These are phyloP conservation scores for Cetonia aurata DNA, from an alignment of 2,888 invertebrate species.

Conservation along the genomic window DNA sequence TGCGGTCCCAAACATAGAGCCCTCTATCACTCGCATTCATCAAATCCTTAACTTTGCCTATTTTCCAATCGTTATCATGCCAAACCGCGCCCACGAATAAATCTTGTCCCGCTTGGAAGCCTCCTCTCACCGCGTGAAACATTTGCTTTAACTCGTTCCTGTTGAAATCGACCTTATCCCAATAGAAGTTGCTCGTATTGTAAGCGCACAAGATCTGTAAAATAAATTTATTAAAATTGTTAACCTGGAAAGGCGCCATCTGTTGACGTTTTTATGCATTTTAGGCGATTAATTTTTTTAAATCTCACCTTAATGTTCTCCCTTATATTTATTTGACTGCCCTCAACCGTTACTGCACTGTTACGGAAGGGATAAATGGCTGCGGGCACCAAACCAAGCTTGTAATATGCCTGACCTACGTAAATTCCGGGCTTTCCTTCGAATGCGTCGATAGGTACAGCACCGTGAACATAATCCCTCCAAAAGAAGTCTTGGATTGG, in stretches of 20 bases:
- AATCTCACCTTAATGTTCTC: constrained; percentile 6
- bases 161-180: constrained; percentile 15
- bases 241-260: background rate
- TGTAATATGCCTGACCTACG: background rate
- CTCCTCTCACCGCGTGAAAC: constrained; percentile 7
- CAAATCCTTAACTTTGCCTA: background rate
- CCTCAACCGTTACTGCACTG: background rate
- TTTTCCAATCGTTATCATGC: constrained; percentile 10
- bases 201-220: constrained; percentile 10
- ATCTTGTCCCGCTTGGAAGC: background rate
- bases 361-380: no score
- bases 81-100: background rate
- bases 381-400: background rate
- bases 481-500: constrained; percentile 7
- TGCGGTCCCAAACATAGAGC: background rate
- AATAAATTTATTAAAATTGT: background rate
- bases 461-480: constrained; percentile 12
- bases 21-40: background rate
- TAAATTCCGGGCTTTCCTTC: constrained; percentile 7
- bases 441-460: constrained; percentile 9
- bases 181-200: constrained; percentile 1
- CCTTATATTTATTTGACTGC: background rate
- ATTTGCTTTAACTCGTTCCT: background rate
- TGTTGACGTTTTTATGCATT: background rate
- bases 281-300: no score